A percentile compares a stretch with the other conserved stretches of the same genome.
Conservation (phyloP, 1,140 invertebrate genomes). For the Conus betulinus region DNA sequence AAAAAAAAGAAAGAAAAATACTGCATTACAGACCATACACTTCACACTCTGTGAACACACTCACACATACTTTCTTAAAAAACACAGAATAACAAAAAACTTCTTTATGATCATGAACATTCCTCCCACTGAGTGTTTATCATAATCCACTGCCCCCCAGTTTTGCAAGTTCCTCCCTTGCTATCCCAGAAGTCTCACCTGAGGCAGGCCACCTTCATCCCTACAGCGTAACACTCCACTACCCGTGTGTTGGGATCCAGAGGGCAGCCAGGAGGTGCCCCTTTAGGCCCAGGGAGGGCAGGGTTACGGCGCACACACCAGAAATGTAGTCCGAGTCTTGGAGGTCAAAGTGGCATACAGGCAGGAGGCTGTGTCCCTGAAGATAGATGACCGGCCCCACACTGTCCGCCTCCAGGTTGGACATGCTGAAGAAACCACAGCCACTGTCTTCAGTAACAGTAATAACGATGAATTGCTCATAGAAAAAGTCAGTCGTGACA, state of each 20-base stretch:
- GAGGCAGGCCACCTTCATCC: constrained; percentile 60
- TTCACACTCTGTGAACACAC: too few species aligned
- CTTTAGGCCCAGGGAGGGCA: constrained; percentile 68
- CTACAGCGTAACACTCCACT: constrained; percentile 71
- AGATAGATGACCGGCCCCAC: constrained; percentile 69
- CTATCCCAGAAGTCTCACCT: constrained; percentile 50
- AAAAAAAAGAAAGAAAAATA: too few species aligned
- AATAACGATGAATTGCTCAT: too few species aligned
- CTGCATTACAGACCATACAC: too few species aligned
- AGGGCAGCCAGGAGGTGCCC: constrained; percentile 66
- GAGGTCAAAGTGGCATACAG: constrained; percentile 75
- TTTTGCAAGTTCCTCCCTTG: too few species aligned
- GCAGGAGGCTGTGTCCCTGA: constrained; percentile 69
- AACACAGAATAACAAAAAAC: too few species aligned
- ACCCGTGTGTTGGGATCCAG: constrained; percentile 72
- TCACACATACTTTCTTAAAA: too few species aligned
- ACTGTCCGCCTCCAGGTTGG: constrained; percentile 66
- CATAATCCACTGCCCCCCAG: too few species aligned
- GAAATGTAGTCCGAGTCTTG: constrained; percentile 73
- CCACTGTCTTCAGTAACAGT: too few species aligned
- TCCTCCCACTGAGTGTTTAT: too few species aligned
- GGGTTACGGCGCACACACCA: constrained; percentile 69
- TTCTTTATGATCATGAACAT: too few species aligned
- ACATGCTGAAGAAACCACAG: constrained; percentile 54
- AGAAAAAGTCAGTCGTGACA: too few species aligned